Base-by-base conservation (phyloP, 1,140 invertebrate species). In the Atta colombica region DNA sequence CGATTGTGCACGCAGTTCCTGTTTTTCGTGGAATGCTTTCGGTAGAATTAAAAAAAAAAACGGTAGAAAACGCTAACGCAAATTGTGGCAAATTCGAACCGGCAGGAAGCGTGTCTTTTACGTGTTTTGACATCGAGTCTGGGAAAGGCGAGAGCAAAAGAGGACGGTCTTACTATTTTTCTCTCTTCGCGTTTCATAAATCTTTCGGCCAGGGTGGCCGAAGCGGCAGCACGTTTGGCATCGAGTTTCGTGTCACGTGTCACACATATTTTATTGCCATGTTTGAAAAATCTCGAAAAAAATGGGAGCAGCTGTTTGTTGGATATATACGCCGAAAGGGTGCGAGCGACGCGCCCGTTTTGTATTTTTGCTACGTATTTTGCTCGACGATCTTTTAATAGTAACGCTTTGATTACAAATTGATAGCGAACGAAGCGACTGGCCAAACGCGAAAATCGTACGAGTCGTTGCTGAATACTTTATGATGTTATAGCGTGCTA, bases 221-320 rank as follows among this genome's bases (percentile, higher is more conserved):
- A 88, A 86, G 45, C 61, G 66, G 63, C 85, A 28, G 58, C 45
- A 65, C 72, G 77, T 80, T 77, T 78, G 66, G 89, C 88, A 88
- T 91, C 91, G 90, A 85, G 87, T 92, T 90, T 92, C 89, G 85
- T 89, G 90, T 84, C 92, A 92, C 90, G 92, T 91, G 91, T 88
- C 92, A 82, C 78, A 78, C 87, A 89, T 91, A 90, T 88, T 90
- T 93, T 90, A 92, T 92, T 85, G 89, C 77, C 31, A 81, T 58
- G 60, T 88, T 74, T 81, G 51, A 51, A 89, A 91, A 86, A 86
- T 80, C 31, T 53, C 61, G 35, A 65, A 75, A 91, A 77, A 91
- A 77, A 87, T 81, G 87, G 68, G 51, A 89, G 80, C 89, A 91
- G 90, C 90, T 91, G 89, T 90, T 87, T 77, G 89, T 84, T 78